A percentile compares a stretch with the other conserved stretches of the same genome.
Evolutionary conservation across 2,113 vertebrate species (phyloP).

Genomic region (Paraplagusia blochii): DNA sequence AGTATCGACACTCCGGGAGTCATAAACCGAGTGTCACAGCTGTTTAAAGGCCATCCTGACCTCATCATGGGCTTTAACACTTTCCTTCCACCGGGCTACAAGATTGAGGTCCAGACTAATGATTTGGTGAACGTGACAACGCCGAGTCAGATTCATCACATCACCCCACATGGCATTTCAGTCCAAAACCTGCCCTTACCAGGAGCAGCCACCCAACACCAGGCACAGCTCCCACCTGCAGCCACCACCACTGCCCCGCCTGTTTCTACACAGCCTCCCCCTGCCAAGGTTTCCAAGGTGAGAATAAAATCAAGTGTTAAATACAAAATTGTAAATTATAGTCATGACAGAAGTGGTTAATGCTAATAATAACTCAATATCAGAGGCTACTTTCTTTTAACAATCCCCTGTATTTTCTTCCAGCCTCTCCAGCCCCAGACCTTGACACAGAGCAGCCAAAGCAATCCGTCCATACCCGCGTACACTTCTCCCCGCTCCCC

Average conservation of each 20-base stretch:
- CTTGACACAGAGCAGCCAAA: conserved; percentile 86
- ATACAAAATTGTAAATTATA: too few relatives aligned
- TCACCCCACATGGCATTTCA: conserved; percentile 92
- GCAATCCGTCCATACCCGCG: conserved; percentile 86
- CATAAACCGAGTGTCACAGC: conserved; percentile 96
- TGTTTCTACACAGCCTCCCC: conserved; percentile 82
- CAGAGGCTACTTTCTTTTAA: neutral
- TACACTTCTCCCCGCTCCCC: conserved; percentile 91
- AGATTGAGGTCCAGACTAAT: conserved; percentile 97
- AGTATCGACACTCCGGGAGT: conserved; percentile 98
- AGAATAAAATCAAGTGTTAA: conserved; percentile 24
- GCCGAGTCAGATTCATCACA: conserved; percentile 96
- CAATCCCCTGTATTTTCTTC: neutral
- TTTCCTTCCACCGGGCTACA: conserved; percentile 96
- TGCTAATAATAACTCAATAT: too few relatives aligned
- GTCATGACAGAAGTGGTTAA: too few relatives aligned
- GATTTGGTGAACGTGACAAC: conserved; percentile 98
- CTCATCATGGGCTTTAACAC: conserved; percentile 99
- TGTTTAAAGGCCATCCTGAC: conserved; percentile 98
- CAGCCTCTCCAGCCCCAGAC: conserved; percentile 89
- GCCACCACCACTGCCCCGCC: conserved; percentile 78
- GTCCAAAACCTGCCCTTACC: conserved; percentile 81
- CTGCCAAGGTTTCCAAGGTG: conserved; percentile 94
- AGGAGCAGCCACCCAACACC: conserved; percentile 51
- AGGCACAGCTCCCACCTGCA: conserved; percentile 46